Evolutionary conservation across 2,113 vertebrate genomes (phyloP).

Genomic region (Hippocampus zosterae): DNA sequence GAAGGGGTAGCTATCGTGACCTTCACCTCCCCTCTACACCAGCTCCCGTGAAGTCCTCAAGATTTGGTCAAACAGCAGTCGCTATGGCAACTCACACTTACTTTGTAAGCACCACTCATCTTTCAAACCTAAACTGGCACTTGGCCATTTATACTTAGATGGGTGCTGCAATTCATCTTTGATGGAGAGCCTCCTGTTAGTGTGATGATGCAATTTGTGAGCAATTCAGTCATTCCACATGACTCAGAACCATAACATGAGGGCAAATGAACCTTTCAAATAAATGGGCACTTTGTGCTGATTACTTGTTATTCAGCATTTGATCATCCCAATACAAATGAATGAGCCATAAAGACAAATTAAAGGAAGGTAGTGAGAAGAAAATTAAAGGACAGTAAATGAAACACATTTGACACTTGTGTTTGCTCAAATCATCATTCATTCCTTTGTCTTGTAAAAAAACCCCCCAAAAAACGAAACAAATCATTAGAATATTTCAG

Average conservation of each 20-base stretch:
- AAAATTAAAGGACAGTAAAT: neutral
- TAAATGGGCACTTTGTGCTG: neutral
- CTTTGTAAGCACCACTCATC: constrained; percentile 18
- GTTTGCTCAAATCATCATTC: neutral
- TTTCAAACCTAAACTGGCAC: constrained; percentile 22
- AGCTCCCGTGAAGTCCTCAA: constrained; percentile 14
- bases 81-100: constrained; percentile 32
- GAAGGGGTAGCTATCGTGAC: constrained; percentile 37
- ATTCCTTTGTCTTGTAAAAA: neutral
- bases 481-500: too few species aligned
- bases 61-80: constrained; percentile 44
- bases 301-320: neutral
- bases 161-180: constrained; percentile 17
- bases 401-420: neutral
- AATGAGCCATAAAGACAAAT: neutral
- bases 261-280: neutral
- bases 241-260: constrained; percentile 11
- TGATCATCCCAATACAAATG: neutral
- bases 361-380: neutral
- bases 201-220: constrained; percentile 60
- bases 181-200: constrained; percentile 36
- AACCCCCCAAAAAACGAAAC: neutral
- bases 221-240: constrained; percentile 55
- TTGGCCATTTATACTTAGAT: constrained; percentile 28
- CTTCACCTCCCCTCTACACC: constrained; percentile 48